Evolutionary conservation across 2,113 vertebrate species (phyloP), one percentile per base, ranked within the genome.

Genomic region (Lichenostomus cassidix): DNA sequence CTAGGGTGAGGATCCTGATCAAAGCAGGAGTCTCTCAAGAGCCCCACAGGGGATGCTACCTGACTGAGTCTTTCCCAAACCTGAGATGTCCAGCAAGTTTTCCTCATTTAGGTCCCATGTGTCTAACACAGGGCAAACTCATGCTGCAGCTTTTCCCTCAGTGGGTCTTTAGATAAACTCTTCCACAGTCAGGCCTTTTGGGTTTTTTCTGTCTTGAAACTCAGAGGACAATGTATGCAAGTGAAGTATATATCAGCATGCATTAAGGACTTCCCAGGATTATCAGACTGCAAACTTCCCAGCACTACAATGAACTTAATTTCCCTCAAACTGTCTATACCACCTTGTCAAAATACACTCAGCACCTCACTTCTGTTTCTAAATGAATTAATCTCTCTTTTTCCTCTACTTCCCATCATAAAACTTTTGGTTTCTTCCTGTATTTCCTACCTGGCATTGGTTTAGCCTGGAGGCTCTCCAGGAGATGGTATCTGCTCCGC

Each of bases 21-120:
- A 15, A 68, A 83, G 56, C 64, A 56, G 1, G 9, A 63, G 10
- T 5, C 53, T 77, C 11, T 41, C 1, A 2, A 91, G 60, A 62
- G 7, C 15, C 15, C 15, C 7, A 22, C 5, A 63, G 24, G 9
- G 2, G 49, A 60, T 0, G 0, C 3, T 41, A 29, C 7, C 22
- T 65, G 28, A 15, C 21, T 25, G 69, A 67, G 5, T 12, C 9
- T 71, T 85, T 82, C 19, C 31, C 15, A 37, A 53, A 60, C 29
- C 10, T 44, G 27, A 29, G 21, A 6, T 4, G 5, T 53, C 46
- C 52, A 44, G 37, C 44, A 83, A 77, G 13, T 20, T 83, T 86
- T 53, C 22, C 12, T 81, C 33, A 8, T 70, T 90, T 60, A 37
- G 1, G 28, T 39, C 11, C 4, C 1, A 0, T 59, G 10, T 49